Base-by-base conservation (phyloP, 1,140 invertebrate species). In the Hestina assimilis region DNA sequence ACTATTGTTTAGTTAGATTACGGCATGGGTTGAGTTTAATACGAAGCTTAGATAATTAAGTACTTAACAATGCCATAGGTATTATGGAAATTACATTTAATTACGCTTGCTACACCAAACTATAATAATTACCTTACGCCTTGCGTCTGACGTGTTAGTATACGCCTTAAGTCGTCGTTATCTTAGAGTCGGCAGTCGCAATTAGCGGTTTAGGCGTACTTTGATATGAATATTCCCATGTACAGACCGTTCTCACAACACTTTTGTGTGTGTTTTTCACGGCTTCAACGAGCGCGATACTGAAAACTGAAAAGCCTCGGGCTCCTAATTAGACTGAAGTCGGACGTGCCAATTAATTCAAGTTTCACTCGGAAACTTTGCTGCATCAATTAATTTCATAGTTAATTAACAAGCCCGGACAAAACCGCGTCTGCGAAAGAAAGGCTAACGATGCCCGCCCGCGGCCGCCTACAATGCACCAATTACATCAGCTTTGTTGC, bases 371-470 rank as follows among this genome's bases (percentile, higher is more conserved):
- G 78, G 81, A 83, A 86, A 87, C 78, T 87, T 87, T 83, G 79
- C 84, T 75, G 79, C 84, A 81, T 87, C 84, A 87, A 87, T 87
- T 87, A 87, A 87, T 86, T 87, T 87, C 84, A 85, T 85, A 87
- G 81, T 85, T 87, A 87, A 87, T 87, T 87, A 87, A 82, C 84
- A 83, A 74, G 78, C 65, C 70, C 76, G 77, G 75, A 84, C 81
- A 79, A 83, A 83, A 82, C 81, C 79, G 75, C 77, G 72, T 75
- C 75, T 75, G 70, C 65, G 75, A 84, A 87, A 83, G 81, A 84
- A 84, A 77, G 79, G 82, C 81, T 83, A 85, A 83, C 82, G 80
- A 79, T 75, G 79, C 69, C 67, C 60, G 80, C 83, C 79, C 67
- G 71, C 63, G 78, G 74, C 75, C 66, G 58, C 68, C 66, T 71